Conservation (phyloP, 2,113 vertebrate species). For the Nesogale talazaci region DNA sequence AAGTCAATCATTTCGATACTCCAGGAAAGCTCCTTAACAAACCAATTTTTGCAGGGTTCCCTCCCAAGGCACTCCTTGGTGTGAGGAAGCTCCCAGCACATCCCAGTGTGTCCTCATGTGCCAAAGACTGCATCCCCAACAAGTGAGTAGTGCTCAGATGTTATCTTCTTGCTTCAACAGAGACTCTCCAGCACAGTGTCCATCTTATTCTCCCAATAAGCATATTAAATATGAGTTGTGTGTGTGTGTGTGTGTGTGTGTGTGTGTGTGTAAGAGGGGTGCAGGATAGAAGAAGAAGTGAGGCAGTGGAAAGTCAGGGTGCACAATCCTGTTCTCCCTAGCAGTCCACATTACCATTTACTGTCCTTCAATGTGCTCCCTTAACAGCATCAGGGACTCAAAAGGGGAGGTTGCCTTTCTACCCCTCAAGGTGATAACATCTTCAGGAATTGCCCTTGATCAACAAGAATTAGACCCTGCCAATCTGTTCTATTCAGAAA, state of each 20-base stretch:
- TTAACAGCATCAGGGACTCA: neutral
- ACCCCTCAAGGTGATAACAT: neutral
- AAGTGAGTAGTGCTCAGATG: neutral
- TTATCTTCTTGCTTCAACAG: neutral
- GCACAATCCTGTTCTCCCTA: neutral
- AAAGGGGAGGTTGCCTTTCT: neutral
- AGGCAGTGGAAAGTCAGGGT: neutral
- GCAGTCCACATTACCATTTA: neutral
- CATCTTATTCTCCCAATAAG: neutral
- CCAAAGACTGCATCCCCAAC: neutral
- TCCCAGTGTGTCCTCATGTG: neutral
- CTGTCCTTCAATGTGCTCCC: neutral
- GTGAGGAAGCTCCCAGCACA: neutral
- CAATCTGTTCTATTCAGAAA: constrained; percentile 16
- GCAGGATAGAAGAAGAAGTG: neutral
- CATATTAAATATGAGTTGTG: neutral
- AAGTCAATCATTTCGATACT: neutral
- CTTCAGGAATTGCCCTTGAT: neutral
- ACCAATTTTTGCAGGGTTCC: neutral
- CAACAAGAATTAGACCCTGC: neutral
- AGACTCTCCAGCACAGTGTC: neutral
- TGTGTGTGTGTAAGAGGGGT: neutral
- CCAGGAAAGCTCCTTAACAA: neutral
- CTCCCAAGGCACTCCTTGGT: neutral
- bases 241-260: neutral